Conservation (phyloP, 2,797 vertebrate genomes). For the Parotocinclus haroldoi region DNA sequence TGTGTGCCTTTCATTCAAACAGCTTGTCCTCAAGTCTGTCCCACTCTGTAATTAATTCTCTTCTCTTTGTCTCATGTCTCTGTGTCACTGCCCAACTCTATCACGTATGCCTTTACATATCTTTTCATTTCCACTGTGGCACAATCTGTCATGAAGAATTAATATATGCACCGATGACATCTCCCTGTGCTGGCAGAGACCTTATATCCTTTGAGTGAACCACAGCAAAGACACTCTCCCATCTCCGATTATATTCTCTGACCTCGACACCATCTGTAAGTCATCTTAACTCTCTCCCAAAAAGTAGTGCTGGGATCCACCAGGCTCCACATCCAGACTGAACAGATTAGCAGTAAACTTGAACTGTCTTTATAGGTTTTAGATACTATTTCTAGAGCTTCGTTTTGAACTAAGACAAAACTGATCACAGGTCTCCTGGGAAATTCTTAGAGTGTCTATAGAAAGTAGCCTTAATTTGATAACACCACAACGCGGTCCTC, state of each 20-base stretch:
- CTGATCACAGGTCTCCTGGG: too few species aligned
- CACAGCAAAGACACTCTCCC: conserved; percentile 37
- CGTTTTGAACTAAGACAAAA: background rate
- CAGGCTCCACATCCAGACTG: conserved; percentile 29
- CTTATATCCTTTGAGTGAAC: conserved; percentile 34
- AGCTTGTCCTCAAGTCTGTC: background rate
- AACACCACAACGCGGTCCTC: conserved; percentile 19
- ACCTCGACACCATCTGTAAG: conserved; percentile 50
- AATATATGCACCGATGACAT: conserved; percentile 37
- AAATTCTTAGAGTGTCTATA: background rate
- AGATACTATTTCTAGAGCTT: conserved; percentile 19
- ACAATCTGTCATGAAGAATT: conserved; percentile 42
- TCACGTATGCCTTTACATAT: conserved; percentile 28
- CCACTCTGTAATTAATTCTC: conserved; percentile 25
- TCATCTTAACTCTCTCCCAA: conserved; percentile 38
- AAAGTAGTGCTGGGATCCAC: conserved; percentile 26
- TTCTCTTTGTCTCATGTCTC: conserved; percentile 9
- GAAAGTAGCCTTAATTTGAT: conserved; percentile 4
- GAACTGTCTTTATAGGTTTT: conserved; percentile 1
- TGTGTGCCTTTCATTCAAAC: conserved; percentile 29
- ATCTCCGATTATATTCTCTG: conserved; percentile 38
- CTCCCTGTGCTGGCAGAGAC: conserved; percentile 36
- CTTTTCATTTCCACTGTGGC: conserved; percentile 34
- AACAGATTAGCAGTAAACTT: conserved; percentile 28
- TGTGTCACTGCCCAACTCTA: conserved; percentile 7